phyloP scores from a whole-genome alignment of 2,797 vertebrate species.

The Hydrocynus forskahlii region DNA sequence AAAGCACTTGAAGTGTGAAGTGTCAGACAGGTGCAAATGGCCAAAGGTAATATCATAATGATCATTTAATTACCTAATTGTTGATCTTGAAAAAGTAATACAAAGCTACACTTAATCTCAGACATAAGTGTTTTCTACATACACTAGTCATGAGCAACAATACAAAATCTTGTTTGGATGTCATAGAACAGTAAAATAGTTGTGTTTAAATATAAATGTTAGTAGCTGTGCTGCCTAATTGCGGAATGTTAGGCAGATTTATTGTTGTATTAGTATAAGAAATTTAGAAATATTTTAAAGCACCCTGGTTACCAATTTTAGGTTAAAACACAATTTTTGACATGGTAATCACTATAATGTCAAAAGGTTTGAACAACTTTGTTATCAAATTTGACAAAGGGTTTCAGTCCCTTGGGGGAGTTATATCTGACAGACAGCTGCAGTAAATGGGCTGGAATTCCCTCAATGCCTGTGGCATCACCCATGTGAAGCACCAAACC shows the following conservation, averaged over 20 bases:
- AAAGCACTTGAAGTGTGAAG: background rate
- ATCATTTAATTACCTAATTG: constrained; percentile 17
- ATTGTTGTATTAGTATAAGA: no score
- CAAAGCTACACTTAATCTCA: constrained; percentile 5
- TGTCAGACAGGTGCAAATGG: background rate
- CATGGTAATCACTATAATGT: background rate
- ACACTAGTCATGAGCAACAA: background rate
- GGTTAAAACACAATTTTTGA: no score
- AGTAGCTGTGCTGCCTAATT: no score
- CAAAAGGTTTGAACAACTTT: background rate
- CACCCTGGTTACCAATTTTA: no score
- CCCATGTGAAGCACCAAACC: constrained; percentile 44
- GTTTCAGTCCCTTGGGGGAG: constrained; percentile 18
- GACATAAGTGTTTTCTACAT: background rate
- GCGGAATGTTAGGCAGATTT: no score
- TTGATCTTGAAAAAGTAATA: background rate
- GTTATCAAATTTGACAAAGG: constrained; percentile 30
- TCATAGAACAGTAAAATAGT: background rate
- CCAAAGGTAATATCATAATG: background rate
- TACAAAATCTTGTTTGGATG: background rate
- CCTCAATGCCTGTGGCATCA: constrained; percentile 25
- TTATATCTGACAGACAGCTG: constrained; percentile 27
- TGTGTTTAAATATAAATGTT: no score
- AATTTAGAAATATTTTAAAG: no score
- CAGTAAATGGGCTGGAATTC: constrained; percentile 18